Percentiles rank a stretch among this genome's conserved stretches.
These are phyloP conservation scores for Penaeus chinensis DNA, from an alignment of 1,140 invertebrate species.

Conservation along the genomic window DNA sequence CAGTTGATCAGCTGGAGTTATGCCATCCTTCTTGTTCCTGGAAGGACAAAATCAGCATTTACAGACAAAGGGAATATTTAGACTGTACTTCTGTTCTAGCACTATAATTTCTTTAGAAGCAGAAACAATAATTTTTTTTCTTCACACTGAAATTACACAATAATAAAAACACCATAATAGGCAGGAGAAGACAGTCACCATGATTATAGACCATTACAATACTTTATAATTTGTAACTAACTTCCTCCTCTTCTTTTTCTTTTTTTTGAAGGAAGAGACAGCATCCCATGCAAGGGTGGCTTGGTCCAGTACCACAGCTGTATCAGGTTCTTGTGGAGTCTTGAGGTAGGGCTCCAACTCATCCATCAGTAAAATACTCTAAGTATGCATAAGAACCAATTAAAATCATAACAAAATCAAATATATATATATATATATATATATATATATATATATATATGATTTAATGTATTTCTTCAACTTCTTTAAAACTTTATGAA, in stretches of 20 bases:
- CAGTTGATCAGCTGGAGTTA: slow-evolving; percentile 14
- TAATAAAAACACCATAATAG: too few relatives aligned
- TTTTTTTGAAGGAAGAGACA: slow-evolving; percentile 62
- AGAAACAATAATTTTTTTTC: background rate
- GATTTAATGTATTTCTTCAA: background rate
- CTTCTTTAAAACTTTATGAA: too few relatives aligned
- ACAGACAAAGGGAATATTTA: background rate
- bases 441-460: too few relatives aligned
- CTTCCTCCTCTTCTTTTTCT: slow-evolving; percentile 65
- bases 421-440: too few relatives aligned
- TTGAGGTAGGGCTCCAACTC: slow-evolving; percentile 68
- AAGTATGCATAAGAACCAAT: background rate
- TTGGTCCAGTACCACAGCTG: slow-evolving; percentile 72
- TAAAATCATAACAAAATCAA: background rate
- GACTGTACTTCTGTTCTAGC: background rate
- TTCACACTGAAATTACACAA: background rate
- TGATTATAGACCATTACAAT: too few relatives aligned
- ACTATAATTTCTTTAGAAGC: background rate
- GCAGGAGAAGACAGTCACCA: too few relatives aligned
- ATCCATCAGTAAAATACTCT: slow-evolving; percentile 71
- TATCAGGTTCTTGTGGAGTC: slow-evolving; percentile 69
- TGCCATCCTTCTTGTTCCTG: slow-evolving; percentile 19
- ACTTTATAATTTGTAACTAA: background rate
- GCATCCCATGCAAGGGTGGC: slow-evolving; percentile 72
- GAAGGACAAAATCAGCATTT: background rate